A percentile compares a stretch with the other conserved stretches of the same genome.
phyloP scores from a whole-genome alignment of 1,140 invertebrate genomes.

The Hycleus cichorii region DNA sequence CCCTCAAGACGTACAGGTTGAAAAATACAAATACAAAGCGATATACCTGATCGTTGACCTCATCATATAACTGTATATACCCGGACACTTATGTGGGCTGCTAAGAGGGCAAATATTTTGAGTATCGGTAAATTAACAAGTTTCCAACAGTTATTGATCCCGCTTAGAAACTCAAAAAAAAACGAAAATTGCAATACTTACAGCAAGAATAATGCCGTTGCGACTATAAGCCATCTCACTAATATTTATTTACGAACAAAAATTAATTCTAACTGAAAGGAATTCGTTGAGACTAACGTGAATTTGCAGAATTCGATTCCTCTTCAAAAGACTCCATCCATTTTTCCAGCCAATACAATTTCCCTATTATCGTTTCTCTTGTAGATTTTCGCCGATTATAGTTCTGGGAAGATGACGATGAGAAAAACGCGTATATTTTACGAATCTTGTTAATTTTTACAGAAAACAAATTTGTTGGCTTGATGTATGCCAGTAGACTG shows the following conservation, averaged over 20 bases:
- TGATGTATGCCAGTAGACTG: conserved; percentile 18
- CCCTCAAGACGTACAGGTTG: too few relatives aligned
- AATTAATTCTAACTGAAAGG: neutral
- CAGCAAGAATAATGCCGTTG: conserved; percentile 1
- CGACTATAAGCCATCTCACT: neutral
- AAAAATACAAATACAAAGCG: too few relatives aligned
- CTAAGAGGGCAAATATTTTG: conserved; percentile 14
- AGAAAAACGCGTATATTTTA: neutral
- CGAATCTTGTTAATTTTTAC: neutral
- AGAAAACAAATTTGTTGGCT: conserved; percentile 7
- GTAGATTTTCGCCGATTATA: neutral
- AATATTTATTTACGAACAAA: neutral
- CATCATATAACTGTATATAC: conserved; percentile 18
- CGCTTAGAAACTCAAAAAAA: neutral
- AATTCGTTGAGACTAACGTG: neutral
- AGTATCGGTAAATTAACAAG: conserved; percentile 11
- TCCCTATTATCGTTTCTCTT: neutral
- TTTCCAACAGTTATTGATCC: neutral
- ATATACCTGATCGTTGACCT: conserved; percentile 20
- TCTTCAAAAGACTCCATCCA: conserved; percentile 8
- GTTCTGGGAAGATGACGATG: neutral
- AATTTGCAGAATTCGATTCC: neutral
- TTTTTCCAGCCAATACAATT: neutral
- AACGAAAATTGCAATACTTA: conserved; percentile 2
- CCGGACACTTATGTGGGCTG: conserved; percentile 17